Base-by-base conservation (phyloP, 2,113 vertebrate species). In the Pygoscelis antarcticus region DNA sequence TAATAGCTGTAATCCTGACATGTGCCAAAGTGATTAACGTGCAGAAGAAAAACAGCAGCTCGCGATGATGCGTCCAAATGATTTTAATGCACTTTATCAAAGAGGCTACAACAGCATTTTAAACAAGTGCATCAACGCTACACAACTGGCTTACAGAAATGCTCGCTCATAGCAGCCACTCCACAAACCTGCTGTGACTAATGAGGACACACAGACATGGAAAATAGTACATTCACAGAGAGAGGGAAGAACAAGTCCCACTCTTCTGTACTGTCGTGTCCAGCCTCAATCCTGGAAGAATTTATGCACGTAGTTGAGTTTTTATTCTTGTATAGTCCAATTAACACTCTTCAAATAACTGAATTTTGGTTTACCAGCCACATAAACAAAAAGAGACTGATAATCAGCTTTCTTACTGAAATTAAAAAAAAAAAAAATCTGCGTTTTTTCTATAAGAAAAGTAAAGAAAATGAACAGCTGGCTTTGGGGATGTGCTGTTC, bases 361-460 rank as follows among this genome's bases (percentile, higher is more conserved):
- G 44, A n/a, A 12, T 83, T 88, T 86, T 90, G 79, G 54, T 74
- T 96, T 68, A 66, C 54, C 90, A 94, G 95, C 79, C 76, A 74
- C 54, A 6, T 46, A 38, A 93, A 91, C 62, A 86, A 71, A 92
- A 64, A 87, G 83, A 86, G 83, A 75, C 66, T 47, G 87, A 82
- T 76, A 94, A 89, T 68, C 36, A 54, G 57, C 72, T 94, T 87
- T 44, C 83, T 77, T 5, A 68, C 30, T 54, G 69, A 89, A 93
- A 91, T 70, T 3, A 58, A 84, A 77, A 60, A 81, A 57, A 64
- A 87, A 68, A n/a, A 25, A 80, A 85, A 62, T 0, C 10, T 15
- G 19, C 19, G 13, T 11, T 89, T 96, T 96, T 96, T 89, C 93
- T 96, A 87, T 96, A 94, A 96, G 93, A 95, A 97, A 96, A 89